Base-by-base conservation (phyloP, 2,888 invertebrate genomes). In the Lasioglossum morio region DNA sequence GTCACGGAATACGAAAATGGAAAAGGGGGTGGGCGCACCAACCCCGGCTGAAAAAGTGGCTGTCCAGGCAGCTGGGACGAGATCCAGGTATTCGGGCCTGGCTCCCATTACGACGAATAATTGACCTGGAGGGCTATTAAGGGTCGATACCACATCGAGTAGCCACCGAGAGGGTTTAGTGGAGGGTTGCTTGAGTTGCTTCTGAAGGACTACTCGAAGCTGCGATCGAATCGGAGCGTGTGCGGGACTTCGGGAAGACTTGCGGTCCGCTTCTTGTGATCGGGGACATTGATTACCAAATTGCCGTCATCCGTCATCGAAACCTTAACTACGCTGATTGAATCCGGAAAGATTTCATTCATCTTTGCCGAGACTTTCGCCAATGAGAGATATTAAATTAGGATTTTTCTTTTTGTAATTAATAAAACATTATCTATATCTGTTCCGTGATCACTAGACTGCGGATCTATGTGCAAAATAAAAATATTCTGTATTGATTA, bases 181-280 rank as follows among this genome's bases (percentile, higher is more conserved):
- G 27, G 72, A 74, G 85, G 82, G 79, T 73, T 77, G 63, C 90
- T 90, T 82, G 80, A 89, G 89, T 86, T 81, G 84, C 83, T 82
- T 87, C 88, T 86, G 57, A 70, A 87, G 85, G 74, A 66, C 73
- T 72, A 48, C 85, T 88, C 69, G 83, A 84, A 40, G 46, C 73
- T 66, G 30, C 27, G 73, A 60, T 74, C 70, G 48, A 70, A 81
- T 72, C 34, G 27, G 40, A 34, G 12, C 37, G 53, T 14, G 4
- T 0, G 7, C 23, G 40, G 70, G 27, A 12, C 19, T 63, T 34
- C 40, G 23, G n/a, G 30, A 19, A 37, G 69, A 30, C 27, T 69
- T 57, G 19, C 3, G 72, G 23, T 30, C 23, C 40, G 48, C 34
- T 30, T 43, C 40, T 43, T n/a, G 19, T 10, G 30, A 82, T 40